Conservation (phyloP, 2,113 vertebrate genomes). For the Galemys pyrenaicus region DNA sequence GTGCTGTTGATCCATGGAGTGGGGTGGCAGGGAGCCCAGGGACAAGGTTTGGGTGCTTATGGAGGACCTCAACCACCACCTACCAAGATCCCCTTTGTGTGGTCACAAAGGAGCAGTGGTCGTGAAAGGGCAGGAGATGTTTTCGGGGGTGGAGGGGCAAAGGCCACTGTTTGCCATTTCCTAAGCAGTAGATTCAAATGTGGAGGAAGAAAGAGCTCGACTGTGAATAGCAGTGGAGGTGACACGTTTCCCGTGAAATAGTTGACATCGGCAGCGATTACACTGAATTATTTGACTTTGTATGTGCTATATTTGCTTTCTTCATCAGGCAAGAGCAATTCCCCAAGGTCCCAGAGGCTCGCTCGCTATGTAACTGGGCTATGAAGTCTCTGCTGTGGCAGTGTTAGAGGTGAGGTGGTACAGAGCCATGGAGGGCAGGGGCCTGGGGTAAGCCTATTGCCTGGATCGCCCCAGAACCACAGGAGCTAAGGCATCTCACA, state of each 20-base stretch:
- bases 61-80: not conserved
- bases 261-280: not conserved
- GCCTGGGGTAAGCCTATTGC: not conserved
- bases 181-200: not conserved
- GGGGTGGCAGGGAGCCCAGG: too few species aligned
- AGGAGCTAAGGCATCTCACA: not conserved
- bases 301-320: conserved; percentile 32
- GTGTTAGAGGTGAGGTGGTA: not conserved
- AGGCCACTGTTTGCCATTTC: not conserved
- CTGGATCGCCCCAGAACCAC: not conserved
- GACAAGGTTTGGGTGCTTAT: not conserved
- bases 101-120: not conserved
- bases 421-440: not conserved
- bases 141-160: not conserved
- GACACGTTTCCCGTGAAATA: not conserved
- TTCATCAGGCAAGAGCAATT: not conserved
- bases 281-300: not conserved
- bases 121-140: not conserved
- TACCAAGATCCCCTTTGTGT: not conserved
- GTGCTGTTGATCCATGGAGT: not conserved
- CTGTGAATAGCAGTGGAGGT: not conserved
- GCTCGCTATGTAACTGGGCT: conserved; percentile 10
- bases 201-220: not conserved
- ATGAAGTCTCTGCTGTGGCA: not conserved
- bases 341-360: conserved; percentile 8